These are phyloP conservation scores for Pyrocephalus nanus DNA, from an alignment of 2,797 vertebrate genomes.

Conservation along the genomic window DNA sequence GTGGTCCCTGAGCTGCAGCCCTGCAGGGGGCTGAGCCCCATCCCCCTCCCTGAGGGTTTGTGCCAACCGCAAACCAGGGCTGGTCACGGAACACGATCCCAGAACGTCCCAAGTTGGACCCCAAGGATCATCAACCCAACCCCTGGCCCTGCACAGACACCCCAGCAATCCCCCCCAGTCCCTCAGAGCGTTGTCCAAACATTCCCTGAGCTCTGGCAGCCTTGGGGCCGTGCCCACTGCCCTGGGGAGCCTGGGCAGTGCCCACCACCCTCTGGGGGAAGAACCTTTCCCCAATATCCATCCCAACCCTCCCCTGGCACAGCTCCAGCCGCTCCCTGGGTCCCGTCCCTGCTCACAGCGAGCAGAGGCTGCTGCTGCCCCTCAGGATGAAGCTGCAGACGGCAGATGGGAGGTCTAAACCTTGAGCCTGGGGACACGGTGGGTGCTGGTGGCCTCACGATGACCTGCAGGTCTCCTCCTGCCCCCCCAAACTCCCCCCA, in stretches of 20 bases:
- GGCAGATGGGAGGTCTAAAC: too few relatives aligned
- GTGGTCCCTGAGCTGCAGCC: neutral
- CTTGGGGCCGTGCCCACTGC: neutral
- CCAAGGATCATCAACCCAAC: neutral
- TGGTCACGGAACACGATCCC: neutral
- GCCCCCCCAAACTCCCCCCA: accelerated
- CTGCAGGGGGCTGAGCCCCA: too few relatives aligned
- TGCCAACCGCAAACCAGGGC: neutral
- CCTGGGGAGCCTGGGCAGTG: neutral
- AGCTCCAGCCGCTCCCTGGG: neutral
- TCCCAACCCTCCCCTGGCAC: neutral
- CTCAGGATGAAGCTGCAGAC: neutral
- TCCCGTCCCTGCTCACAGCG: neutral
- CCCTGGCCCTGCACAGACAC: neutral
- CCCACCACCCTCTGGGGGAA: neutral
- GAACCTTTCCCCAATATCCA: neutral
- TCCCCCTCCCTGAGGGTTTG: too few relatives aligned
- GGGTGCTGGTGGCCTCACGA: accelerated
- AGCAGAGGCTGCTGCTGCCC: neutral
- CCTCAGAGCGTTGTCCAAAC: neutral
- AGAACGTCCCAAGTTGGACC: neutral
- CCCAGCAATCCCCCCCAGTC: neutral
- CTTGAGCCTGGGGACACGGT: accelerated
- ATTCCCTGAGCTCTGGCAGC: neutral
- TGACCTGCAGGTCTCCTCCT: neutral